These are phyloP conservation scores for Chanos chanos DNA, from an alignment of 2,797 vertebrate genomes.

Conservation along the genomic window DNA sequence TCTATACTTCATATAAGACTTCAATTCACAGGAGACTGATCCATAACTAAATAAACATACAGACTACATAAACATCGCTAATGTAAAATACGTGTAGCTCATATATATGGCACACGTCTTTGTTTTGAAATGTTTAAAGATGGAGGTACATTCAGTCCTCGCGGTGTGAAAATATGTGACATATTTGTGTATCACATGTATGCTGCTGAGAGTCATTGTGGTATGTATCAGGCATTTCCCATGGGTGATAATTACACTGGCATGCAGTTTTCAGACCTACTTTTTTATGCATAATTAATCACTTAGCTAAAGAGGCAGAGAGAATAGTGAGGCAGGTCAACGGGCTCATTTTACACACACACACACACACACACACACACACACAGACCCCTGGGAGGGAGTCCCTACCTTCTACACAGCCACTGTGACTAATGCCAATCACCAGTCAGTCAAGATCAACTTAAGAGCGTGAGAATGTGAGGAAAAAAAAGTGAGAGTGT, in stretches of 20 bases:
- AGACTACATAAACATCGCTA: no score
- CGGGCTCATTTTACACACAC: constrained; percentile 10
- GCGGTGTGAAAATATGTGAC: no score
- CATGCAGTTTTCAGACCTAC: constrained; percentile 51
- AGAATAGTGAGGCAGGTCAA: constrained; percentile 52
- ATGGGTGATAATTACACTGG: constrained; percentile 59
- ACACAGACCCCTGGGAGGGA: neutral
- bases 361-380: neutral
- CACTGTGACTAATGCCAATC: constrained; percentile 69
- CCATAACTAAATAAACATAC: no score
- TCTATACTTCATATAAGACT: no score
- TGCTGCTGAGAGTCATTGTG: constrained; percentile 8
- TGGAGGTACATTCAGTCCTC: no score
- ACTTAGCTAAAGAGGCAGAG: constrained; percentile 52
- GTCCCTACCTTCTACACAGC: constrained; percentile 58
- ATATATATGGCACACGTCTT: no score
- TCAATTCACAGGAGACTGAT: no score
- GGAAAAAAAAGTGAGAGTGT: constrained; percentile 31
- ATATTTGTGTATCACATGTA: constrained; percentile 6
- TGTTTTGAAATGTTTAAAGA: no score
- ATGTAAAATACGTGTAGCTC: no score
- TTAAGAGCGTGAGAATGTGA: constrained; percentile 74
- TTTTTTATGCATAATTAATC: constrained; percentile 68
- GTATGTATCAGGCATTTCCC: constrained; percentile 48
- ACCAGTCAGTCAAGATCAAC: constrained; percentile 66